These are phyloP conservation scores for Ethmia dodecea DNA, from an alignment of 2,888 invertebrate species.

Conservation along the genomic window DNA sequence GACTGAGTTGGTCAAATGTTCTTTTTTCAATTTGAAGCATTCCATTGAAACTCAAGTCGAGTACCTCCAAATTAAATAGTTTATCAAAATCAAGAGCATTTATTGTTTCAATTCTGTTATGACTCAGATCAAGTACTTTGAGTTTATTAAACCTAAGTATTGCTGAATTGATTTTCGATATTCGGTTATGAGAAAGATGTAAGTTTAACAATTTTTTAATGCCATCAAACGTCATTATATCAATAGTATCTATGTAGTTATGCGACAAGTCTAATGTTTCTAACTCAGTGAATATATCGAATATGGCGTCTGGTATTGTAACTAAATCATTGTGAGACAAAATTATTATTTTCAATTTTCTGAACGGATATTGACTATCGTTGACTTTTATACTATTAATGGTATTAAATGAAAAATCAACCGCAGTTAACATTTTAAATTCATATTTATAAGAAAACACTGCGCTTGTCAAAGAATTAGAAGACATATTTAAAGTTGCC, in stretches of 20 bases:
- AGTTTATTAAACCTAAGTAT: conserved; percentile 43
- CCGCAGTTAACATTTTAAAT: conserved; percentile 25
- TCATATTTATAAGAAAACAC: conserved; percentile 29
- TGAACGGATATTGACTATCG: conserved; percentile 19
- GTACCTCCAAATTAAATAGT: conserved; percentile 27
- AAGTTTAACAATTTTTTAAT: conserved; percentile 33
- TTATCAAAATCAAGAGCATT: conserved; percentile 33
- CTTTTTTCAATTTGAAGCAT: conserved; percentile 31
- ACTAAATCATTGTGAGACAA: conserved; percentile 43
- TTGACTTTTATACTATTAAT: conserved; percentile 29
- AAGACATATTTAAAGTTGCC: conserved; percentile 32
- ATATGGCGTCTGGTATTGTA: conserved; percentile 32
- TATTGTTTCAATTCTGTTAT: conserved; percentile 35
- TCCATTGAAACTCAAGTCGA: conserved; percentile 39
- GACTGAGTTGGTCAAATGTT: conserved; percentile 27
- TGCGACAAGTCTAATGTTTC: conserved; percentile 42
- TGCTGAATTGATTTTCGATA: conserved; percentile 37
- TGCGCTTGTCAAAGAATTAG: conserved; percentile 32
- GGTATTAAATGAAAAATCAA: conserved; percentile 46
- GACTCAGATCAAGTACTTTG: conserved; percentile 32
- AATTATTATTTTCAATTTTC: conserved; percentile 31
- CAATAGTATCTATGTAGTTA: conserved; percentile 37
- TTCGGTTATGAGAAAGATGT: conserved; percentile 39
- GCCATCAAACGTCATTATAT: conserved; percentile 43
- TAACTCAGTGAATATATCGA: conserved; percentile 33